Evolutionary conservation across 2,113 vertebrate species (phyloP), one percentile per base, ranked within the genome.

Genomic region (Pelecanoides urinatrix): DNA sequence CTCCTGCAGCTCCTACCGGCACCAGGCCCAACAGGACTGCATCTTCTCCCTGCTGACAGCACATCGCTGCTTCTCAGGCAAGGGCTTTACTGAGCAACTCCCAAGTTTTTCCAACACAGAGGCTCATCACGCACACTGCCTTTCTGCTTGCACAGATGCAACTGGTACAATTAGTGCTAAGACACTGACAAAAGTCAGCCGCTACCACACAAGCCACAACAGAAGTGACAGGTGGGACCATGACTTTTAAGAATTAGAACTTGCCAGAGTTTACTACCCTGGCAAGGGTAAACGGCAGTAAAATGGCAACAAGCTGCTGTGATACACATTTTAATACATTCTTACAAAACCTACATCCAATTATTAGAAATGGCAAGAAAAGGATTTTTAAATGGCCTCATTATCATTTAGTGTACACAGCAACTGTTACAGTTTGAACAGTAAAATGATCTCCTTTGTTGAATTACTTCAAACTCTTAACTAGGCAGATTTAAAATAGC

Each of bases 351-450:
- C 49, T 61, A 84, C 61, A 55, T 58, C 50, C 59, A 71, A 36
- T 42, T 80, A 94, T 70, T 67, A 26, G 13, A 93, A 93, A 93
- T 27, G 56, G 65, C 49, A 88, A 91, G 67, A 89, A 65, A 44
- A 88, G 23, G 62, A 94, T 96, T 87, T 95, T 93, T 89, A 93
- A 95, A 83, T 58, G 66, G 82, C 89, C 96, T 96, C 88, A 81
- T 92, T 94, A 96, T 76, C 62, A 91, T 73, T 16, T 30, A 52
- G 52, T 42, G 59, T 68, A 85, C 66, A 65, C 56, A 85, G 85
- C 47, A 75, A 94, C 61, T 67, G 76, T 26, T 84, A 76, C 49
- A 45, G 58, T 85, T 72, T 76, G 74, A 91, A 82, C 50, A 72
- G 62, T 17, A 67, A 80, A 80, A 96, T 82, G 34, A 95, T 88